These are phyloP conservation scores for Tiliqua scincoides DNA, from an alignment of 2,113 vertebrate genomes.

Conservation along the genomic window DNA sequence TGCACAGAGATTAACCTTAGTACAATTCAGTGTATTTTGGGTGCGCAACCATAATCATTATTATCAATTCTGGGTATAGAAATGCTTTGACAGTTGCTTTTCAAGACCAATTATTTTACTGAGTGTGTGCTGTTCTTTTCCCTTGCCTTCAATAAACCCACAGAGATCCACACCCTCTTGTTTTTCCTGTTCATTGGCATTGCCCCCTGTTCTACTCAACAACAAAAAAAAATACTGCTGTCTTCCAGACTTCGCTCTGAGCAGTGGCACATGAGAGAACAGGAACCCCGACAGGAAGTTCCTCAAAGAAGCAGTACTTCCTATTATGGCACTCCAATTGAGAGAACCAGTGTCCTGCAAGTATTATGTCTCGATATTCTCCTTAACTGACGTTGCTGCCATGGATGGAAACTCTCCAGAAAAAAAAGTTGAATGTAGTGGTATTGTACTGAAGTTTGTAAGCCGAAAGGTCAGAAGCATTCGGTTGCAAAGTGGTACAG, in stretches of 20 bases:
- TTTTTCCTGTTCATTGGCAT: conserved; percentile 6
- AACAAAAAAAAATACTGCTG: background rate
- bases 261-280: background rate
- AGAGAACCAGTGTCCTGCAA: background rate
- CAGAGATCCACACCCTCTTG: background rate
- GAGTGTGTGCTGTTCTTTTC: background rate
- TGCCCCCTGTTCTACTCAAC: background rate
- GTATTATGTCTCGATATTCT: background rate
- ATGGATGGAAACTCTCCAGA: background rate
- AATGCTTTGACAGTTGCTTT: background rate
- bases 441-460: background rate
- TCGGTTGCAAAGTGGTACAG: background rate
- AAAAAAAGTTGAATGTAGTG: background rate
- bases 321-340: background rate
- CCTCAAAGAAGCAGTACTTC: conserved; percentile 2
- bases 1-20: background rate
- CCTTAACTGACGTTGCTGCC: background rate
- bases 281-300: conserved; percentile 7
- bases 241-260: conserved; percentile 11
- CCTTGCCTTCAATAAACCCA: background rate
- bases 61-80: background rate
- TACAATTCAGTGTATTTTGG: background rate
- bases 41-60: background rate
- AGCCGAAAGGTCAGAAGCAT: background rate
- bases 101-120: background rate